phyloP scores from a whole-genome alignment of 2,888 invertebrate species.

The Aphidoletes aphidimyza region DNA sequence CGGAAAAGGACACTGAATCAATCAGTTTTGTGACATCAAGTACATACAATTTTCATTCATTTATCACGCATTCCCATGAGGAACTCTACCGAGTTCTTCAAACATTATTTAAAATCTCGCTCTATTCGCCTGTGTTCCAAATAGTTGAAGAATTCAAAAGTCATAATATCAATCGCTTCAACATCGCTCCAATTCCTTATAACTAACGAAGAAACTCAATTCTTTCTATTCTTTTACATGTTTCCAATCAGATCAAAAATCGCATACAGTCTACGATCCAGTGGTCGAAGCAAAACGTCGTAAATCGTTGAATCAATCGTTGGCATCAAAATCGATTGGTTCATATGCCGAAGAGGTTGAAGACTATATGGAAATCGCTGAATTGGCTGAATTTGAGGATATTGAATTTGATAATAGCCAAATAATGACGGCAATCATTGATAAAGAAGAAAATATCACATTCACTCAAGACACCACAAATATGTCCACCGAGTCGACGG shows the following conservation, averaged over 20 bases:
- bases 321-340: constrained; percentile 30
- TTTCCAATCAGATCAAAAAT: background rate
- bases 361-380: constrained; percentile 51
- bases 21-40: constrained; percentile 20
- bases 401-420: background rate
- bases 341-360: constrained; percentile 11
- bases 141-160: too few relatives aligned
- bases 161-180: too few relatives aligned
- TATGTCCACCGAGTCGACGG: constrained; percentile 6
- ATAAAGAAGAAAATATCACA: constrained; percentile 37
- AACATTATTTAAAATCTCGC: too few relatives aligned
- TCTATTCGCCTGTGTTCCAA: too few relatives aligned
- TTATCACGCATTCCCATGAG: background rate
- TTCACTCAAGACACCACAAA: constrained; percentile 27
- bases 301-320: constrained; percentile 50
- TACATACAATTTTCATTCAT: constrained; percentile 3
- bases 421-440: constrained; percentile 26
- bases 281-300: background rate
- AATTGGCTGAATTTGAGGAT: constrained; percentile 41
- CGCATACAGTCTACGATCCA: background rate
- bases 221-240: background rate
- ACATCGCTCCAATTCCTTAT: too few relatives aligned
- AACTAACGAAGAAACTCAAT: too few relatives aligned
- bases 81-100: background rate
- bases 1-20: background rate